These are phyloP conservation scores for Phaethornis superciliosus DNA, from an alignment of 2,113 vertebrate genomes.

Conservation along the genomic window DNA sequence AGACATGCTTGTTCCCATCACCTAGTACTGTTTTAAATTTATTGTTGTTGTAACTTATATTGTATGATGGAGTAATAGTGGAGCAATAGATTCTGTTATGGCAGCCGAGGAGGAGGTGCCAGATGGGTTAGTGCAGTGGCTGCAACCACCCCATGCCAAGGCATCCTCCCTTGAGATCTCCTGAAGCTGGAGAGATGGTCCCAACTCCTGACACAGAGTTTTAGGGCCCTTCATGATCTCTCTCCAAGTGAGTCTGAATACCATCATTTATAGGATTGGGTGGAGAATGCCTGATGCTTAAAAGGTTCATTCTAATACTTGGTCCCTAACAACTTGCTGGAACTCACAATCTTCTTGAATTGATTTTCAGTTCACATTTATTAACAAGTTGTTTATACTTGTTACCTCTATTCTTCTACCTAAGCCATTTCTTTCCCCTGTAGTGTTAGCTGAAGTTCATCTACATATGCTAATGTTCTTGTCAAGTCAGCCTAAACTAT, in stretches of 20 bases:
- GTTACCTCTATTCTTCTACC: not conserved
- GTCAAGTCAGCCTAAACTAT: not conserved
- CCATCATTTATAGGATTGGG: not conserved
- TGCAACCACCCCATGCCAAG: accelerated
- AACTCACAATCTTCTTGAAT: not conserved
- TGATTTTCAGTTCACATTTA: not conserved
- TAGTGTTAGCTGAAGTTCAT: not conserved
- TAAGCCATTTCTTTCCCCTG: not conserved
- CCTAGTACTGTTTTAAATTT: not conserved
- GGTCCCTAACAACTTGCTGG: not conserved
- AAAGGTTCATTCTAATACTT: not conserved
- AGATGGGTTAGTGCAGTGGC: not conserved
- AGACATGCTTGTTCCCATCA: not conserved
- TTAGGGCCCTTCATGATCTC: not conserved
- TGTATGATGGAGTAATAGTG: not conserved
- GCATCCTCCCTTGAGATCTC: not conserved
- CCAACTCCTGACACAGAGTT: not conserved
- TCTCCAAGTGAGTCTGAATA: not conserved
- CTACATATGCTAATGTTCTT: not conserved
- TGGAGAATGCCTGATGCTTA: not conserved
- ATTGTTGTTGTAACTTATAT: not conserved
- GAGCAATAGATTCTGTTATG: not conserved
- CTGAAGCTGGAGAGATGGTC: not conserved
- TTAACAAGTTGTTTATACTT: not conserved
- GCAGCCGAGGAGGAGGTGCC: not conserved